phyloP scores from a whole-genome alignment of 2,113 vertebrate species.

The Semnornis frantzii region DNA sequence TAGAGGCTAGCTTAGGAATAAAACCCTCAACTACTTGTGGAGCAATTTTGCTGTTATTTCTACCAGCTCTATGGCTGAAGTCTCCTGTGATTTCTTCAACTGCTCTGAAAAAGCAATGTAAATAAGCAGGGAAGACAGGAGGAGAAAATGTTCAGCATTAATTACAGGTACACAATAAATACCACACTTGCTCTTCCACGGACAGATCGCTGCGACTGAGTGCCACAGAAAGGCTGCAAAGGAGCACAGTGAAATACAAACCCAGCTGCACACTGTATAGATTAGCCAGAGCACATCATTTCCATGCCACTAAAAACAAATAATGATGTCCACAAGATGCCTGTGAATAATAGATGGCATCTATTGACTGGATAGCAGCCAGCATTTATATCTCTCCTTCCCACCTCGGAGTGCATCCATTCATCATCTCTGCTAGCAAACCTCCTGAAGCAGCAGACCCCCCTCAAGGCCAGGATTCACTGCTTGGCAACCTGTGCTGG shows the following conservation, averaged over 20 bases:
- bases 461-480: not conserved
- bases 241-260: not conserved
- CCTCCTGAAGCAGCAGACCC: not conserved
- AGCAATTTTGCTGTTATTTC: not conserved
- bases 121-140: not conserved
- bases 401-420: not conserved
- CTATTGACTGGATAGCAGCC: slow-evolving; percentile 7
- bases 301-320: not conserved
- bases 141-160: slow-evolving; percentile 1
- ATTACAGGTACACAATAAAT: slow-evolving; percentile 35
- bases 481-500: not conserved
- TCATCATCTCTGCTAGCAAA: not conserved
- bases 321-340: not conserved
- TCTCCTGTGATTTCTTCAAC: not conserved
- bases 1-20: not conserved
- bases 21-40: not conserved
- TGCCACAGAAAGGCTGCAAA: not conserved
- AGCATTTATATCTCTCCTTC: not conserved
- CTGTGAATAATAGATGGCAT: not conserved
- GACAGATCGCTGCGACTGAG: not conserved
- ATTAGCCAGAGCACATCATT: not conserved
- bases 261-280: not conserved
- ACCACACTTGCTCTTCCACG: not conserved
- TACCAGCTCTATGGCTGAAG: not conserved
- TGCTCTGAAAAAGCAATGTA: not conserved